phyloP scores from a whole-genome alignment of 2,888 invertebrate species.

The Latrodectus hesperus region DNA sequence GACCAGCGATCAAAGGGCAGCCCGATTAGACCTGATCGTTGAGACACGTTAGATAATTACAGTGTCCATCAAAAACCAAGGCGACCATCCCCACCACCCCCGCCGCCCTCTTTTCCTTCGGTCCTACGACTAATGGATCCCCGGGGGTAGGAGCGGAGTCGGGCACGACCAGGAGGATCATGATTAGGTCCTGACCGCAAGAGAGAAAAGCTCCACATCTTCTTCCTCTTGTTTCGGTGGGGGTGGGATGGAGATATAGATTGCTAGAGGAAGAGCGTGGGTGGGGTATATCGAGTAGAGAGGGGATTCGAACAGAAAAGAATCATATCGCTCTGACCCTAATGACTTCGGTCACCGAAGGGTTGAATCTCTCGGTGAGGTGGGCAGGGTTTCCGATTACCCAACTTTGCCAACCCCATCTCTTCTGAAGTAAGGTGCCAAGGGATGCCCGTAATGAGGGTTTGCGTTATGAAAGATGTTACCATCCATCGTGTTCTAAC shows the following conservation, averaged over 20 bases:
- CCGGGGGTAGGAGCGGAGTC: constrained; percentile 15
- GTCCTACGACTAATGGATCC: constrained; percentile 50
- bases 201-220: constrained; percentile 46
- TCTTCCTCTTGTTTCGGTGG: constrained; percentile 30
- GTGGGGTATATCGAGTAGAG: not conserved
- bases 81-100: constrained; percentile 6
- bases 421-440: constrained; percentile 31
- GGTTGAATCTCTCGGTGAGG: constrained; percentile 21
- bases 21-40: constrained; percentile 62
- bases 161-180: constrained; percentile 15
- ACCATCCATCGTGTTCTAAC: constrained; percentile 3
- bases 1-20: constrained; percentile 53
- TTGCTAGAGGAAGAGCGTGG: constrained; percentile 1
- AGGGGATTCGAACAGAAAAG: constrained; percentile 37
- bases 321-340: constrained; percentile 65
- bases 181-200: constrained; percentile 54
- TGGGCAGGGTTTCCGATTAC: constrained; percentile 36
- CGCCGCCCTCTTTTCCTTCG: not conserved
- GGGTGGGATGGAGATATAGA: constrained; percentile 13
- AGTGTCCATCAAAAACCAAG: constrained; percentile 65
- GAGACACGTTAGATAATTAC: constrained; percentile 67
- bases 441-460: constrained; percentile 24
- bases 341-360: constrained; percentile 65
- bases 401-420: not conserved
- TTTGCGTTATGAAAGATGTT: constrained; percentile 27